Evolutionary conservation across 2,888 invertebrate genomes (phyloP).

Genomic region (Anticlea derivata): DNA sequence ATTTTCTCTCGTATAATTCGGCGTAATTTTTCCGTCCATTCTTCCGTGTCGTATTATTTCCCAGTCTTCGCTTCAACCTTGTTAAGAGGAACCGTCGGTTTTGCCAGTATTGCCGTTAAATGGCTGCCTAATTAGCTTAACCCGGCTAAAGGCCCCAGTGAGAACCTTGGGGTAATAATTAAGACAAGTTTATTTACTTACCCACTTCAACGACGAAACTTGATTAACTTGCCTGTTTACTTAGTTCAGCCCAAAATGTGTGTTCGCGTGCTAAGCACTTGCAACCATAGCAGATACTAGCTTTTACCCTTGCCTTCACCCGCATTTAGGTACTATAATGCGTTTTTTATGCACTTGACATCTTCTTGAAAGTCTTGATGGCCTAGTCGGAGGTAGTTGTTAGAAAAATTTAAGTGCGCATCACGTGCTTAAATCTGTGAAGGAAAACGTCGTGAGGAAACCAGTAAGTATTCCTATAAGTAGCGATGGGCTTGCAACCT

Average conservation of each 20-base stretch:
- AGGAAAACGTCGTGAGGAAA: too few species aligned
- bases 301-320: not conserved
- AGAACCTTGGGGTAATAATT: conserved; percentile 58
- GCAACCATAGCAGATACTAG: not conserved
- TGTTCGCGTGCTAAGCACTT: conserved; percentile 13
- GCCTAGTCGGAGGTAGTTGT: too few species aligned
- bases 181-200: conserved; percentile 63
- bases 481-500: too few species aligned
- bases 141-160: conserved; percentile 42
- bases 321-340: too few species aligned
- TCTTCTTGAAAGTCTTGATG: too few species aligned
- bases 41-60: conserved; percentile 22
- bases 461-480: too few species aligned
- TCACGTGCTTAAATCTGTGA: too few species aligned
- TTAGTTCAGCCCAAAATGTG: conserved; percentile 26
- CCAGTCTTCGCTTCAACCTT: conserved; percentile 31
- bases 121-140: conserved; percentile 29
- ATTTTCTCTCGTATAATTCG: conserved; percentile 7
- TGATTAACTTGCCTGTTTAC: conserved; percentile 45
- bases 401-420: too few species aligned
- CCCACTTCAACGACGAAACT: conserved; percentile 46
- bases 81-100: conserved; percentile 31
- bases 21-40: conserved; percentile 12
- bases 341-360: too few species aligned
- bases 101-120: conserved; percentile 22